These are phyloP conservation scores for Drosophila lowei DNA, from an alignment of 1,140 invertebrate species.

Conservation along the genomic window DNA sequence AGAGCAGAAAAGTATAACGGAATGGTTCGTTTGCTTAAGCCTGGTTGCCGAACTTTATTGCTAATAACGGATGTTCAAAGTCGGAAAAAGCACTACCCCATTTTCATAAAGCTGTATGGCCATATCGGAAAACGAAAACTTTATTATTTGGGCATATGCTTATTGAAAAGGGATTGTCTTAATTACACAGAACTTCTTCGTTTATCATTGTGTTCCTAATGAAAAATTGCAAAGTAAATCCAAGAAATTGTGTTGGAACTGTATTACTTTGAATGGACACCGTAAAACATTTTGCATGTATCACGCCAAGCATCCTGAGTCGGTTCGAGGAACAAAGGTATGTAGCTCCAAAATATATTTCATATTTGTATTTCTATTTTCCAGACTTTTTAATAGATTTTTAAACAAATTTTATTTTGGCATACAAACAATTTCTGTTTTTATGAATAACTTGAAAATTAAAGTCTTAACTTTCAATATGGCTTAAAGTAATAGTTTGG, in stretches of 20 bases:
- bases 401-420: no score
- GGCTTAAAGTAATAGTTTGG: no score
- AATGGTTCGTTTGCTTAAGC: constrained; percentile 95
- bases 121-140: constrained; percentile 97
- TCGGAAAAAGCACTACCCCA: constrained; percentile 91
- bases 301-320: constrained; percentile 93
- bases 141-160: constrained; percentile 96
- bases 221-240: constrained; percentile 95
- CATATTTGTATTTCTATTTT: no score
- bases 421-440: no score
- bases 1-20: constrained; percentile 97
- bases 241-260: constrained; percentile 98
- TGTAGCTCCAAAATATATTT: neutral
- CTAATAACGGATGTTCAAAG: constrained; percentile 95
- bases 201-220: constrained; percentile 91
- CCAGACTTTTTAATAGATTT: no score
- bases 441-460: no score
- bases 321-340: constrained; percentile 85
- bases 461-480: no score
- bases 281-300: constrained; percentile 99
- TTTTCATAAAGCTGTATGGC: constrained; percentile 97
- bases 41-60: constrained; percentile 96
- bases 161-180: constrained; percentile 94
- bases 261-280: constrained; percentile 97
- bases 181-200: constrained; percentile 96